These are phyloP conservation scores for Creontiades dilutus DNA, from an alignment of 2,888 invertebrate species.

Conservation along the genomic window DNA sequence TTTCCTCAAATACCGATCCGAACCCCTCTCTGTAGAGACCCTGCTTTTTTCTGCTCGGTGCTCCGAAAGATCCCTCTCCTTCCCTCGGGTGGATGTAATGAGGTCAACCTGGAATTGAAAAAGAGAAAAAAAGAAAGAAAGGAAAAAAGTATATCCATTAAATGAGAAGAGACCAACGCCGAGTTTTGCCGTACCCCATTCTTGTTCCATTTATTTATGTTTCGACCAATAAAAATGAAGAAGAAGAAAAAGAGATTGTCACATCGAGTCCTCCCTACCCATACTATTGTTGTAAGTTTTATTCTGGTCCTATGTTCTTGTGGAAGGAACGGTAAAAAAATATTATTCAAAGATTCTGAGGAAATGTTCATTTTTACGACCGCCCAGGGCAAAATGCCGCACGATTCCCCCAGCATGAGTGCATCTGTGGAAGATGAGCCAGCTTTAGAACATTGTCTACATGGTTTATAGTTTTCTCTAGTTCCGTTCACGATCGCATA, in stretches of 20 bases:
- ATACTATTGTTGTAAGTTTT: neutral
- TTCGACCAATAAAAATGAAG: constrained; percentile 40
- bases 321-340: neutral
- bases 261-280: neutral
- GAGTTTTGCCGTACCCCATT: constrained; percentile 10
- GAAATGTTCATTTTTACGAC: neutral
- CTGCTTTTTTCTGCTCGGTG: neutral
- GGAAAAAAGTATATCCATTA: neutral
- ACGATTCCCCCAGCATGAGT: neutral
- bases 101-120: constrained; percentile 65
- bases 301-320: neutral
- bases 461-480: too few relatives aligned
- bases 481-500: too few relatives aligned
- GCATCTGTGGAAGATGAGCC: neutral
- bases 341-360: neutral
- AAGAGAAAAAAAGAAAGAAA: neutral
- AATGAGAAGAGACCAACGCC: constrained; percentile 38
- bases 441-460: too few relatives aligned
- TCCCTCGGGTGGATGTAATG: constrained; percentile 19
- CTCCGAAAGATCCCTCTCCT: constrained; percentile 16
- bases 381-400: neutral
- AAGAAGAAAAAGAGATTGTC: neutral
- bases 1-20: neutral
- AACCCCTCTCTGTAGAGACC: neutral
- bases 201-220: constrained; percentile 29